Evolutionary conservation across 2,888 invertebrate genomes (phyloP), one percentile per base, ranked within the genome.

Genomic region (Mermis nigrescens): DNA sequence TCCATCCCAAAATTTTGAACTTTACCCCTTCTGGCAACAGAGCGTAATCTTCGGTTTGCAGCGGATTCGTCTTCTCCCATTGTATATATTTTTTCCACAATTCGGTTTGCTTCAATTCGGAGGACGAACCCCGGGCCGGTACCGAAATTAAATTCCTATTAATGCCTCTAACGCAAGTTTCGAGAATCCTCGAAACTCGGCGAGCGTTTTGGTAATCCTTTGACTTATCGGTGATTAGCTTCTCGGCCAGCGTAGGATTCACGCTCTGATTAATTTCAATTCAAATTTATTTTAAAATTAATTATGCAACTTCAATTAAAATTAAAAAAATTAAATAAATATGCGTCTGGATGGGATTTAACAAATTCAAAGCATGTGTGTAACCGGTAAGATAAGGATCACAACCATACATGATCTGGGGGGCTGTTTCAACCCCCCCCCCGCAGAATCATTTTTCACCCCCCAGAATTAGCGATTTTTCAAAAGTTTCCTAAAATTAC

Each of bases 51-150:
- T 98, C 98, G 0, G 91, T 90, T 15, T 92, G 80, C 58, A 98
- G 77, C 0, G 98, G 98, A 77, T 99, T 99, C 31, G 84, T 82
- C 60, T 94, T 86, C 76, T 99, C 98, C 86, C 94, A 99, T 0
- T 82, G 79, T 66, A 99, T 94, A 73, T 94, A 98, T 70, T 92
- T 94, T 76, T 95, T 94, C 98, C 98, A 99, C 7, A 95, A 75
- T 64, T 95, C 94, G 61, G 95, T 91, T 61, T 72, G 72, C 61
- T 72, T 71, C 63, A 68, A 51, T 55, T 73, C 72, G n/a, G 70
- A 61, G 1, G 66, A 55, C 1, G 67, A 67, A 46, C 70, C 70
- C 45, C 84, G 85, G 0, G 98, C 95, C n/a, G 98, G 95, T 1
- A 94, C 84, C 57, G 94, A 91, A 0, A 95, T 94, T 68, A 88